phyloP scores from a whole-genome alignment of 2,113 vertebrate genomes.

The Oryzias melastigma region DNA sequence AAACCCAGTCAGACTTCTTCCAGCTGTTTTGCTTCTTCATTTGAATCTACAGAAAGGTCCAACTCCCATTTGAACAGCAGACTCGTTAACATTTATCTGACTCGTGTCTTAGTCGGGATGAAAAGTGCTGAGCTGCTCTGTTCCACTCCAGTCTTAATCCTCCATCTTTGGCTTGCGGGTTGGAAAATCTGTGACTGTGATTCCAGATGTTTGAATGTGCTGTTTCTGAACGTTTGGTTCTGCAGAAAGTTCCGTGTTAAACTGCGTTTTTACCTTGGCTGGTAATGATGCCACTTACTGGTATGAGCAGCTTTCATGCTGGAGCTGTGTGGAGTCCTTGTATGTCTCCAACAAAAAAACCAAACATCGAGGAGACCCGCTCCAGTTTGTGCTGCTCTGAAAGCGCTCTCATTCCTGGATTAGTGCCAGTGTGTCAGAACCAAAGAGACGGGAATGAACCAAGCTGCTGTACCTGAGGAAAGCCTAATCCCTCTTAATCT shows the following conservation, averaged over 20 bases:
- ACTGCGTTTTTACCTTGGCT: conserved; percentile 14
- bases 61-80: conserved; percentile 29
- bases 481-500: conserved; percentile 67
- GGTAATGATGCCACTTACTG: conserved; percentile 39
- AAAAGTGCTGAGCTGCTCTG: conserved; percentile 45
- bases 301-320: conserved; percentile 49
- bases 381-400: conserved; percentile 25
- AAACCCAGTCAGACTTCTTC: conserved; percentile 28
- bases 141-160: conserved; percentile 51
- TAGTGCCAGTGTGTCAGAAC: conserved; percentile 38
- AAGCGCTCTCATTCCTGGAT: conserved; percentile 60
- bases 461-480: conserved; percentile 49
- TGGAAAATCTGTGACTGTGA: conserved; percentile 54
- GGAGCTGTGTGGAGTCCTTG: conserved; percentile 28
- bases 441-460: conserved; percentile 32
- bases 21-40: conserved; percentile 45
- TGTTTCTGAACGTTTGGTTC: conserved; percentile 38
- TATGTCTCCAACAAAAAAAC: background rate
- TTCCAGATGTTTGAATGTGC: conserved; percentile 61
- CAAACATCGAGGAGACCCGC: conserved; percentile 5
- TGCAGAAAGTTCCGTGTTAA: conserved; percentile 43
- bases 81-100: conserved; percentile 50
- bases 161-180: conserved; percentile 50
- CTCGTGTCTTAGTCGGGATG: conserved; percentile 40
- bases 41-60: conserved; percentile 23